Conservation (phyloP, 2,797 vertebrate genomes). For the Nannoperca australis region DNA sequence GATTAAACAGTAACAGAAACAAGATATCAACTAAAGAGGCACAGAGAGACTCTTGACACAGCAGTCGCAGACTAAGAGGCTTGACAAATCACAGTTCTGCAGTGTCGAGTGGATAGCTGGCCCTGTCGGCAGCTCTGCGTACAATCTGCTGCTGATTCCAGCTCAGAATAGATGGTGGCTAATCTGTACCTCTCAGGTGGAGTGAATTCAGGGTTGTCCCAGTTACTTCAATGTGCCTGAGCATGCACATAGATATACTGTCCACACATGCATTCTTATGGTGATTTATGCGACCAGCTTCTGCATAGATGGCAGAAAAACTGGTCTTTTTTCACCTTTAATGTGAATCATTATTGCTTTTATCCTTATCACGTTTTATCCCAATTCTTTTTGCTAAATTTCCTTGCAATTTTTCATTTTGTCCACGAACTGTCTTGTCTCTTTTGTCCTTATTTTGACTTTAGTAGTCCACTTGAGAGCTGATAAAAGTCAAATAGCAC, state of each 20-base stretch:
- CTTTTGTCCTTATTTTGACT: not conserved
- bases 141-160: conserved; percentile 33
- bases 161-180: conserved; percentile 41
- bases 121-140: conserved; percentile 10
- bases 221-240: not conserved
- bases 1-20: not conserved
- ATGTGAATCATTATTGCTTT: not conserved
- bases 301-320: not conserved
- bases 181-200: conserved; percentile 41
- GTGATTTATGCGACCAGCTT: not conserved
- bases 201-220: conserved; percentile 25
- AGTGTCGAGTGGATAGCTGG: conserved; percentile 22
- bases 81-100: conserved; percentile 41
- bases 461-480: not conserved
- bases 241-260: not conserved
- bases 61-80: conserved; percentile 31
- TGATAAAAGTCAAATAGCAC: conserved; percentile 25
- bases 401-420: not conserved
- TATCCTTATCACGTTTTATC: not conserved
- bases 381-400: not conserved
- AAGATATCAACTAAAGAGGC: conserved; percentile 6
- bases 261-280: not conserved
- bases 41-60: conserved; percentile 45
- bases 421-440: not conserved
- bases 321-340: not conserved